Evolutionary conservation across 2,113 vertebrate species (phyloP).

Genomic region (Limnothrissa miodon): DNA sequence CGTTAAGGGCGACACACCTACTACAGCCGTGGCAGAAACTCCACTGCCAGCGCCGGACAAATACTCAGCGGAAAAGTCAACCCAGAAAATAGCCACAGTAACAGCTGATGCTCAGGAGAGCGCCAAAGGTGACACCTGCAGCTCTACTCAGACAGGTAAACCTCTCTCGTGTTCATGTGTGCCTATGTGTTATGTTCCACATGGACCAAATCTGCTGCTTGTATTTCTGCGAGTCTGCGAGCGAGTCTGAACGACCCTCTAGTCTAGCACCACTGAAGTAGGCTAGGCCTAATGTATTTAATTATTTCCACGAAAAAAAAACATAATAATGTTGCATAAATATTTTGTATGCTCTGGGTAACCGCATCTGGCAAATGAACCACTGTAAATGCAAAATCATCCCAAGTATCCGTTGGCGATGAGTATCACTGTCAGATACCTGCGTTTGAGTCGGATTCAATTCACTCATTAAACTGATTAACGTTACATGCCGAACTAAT

Average conservation of each 20-base stretch:
- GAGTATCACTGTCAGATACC: neutral
- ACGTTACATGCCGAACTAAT: neutral
- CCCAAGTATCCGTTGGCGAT: neutral
- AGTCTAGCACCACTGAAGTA: too few species aligned
- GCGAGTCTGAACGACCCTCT: too few species aligned
- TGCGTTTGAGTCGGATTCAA: neutral
- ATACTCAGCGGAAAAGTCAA: conserved; percentile 6
- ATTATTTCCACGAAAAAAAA: too few species aligned
- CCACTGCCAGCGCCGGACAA: conserved; percentile 19
- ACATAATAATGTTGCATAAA: neutral
- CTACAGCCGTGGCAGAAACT: conserved; percentile 29
- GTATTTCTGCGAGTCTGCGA: too few species aligned
- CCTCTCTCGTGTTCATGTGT: neutral
- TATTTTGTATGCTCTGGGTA: neutral
- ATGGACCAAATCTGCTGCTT: neutral
- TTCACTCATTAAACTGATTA: neutral
- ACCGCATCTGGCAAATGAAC: neutral
- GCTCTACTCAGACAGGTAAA: conserved; percentile 44
- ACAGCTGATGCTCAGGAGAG: conserved; percentile 55
- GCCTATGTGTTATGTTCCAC: neutral
- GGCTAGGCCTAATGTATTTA: too few species aligned
- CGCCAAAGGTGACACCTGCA: neutral
- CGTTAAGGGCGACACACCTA: neutral
- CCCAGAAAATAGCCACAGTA: neutral
- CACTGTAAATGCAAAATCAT: neutral